These are phyloP conservation scores for Apodemus speciosus DNA, from an alignment of 2,113 vertebrate species.

Conservation along the genomic window DNA sequence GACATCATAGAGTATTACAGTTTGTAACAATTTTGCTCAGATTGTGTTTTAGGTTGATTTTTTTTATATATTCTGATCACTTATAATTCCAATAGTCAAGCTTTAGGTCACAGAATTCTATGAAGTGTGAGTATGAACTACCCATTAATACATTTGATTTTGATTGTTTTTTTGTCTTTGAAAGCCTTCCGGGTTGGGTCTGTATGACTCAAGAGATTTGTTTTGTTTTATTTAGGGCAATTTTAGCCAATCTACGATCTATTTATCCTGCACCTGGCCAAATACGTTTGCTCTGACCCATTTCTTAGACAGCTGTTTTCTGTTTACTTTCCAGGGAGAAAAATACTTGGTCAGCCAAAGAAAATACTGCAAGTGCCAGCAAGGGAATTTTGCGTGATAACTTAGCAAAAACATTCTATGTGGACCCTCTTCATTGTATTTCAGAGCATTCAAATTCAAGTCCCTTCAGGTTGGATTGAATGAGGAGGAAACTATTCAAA, in stretches of 20 bases:
- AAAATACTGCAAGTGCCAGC: slow-evolving; percentile 65
- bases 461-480: slow-evolving; percentile 33
- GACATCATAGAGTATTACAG: neutral
- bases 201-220: slow-evolving; percentile 22
- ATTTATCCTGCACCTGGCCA: slow-evolving; percentile 64
- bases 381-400: slow-evolving; percentile 39
- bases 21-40: slow-evolving; percentile 11
- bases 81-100: slow-evolving; percentile 18
- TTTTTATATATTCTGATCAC: neutral
- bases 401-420: slow-evolving; percentile 48
- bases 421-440: slow-evolving; percentile 52
- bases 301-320: slow-evolving; percentile 71
- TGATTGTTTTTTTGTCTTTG: neutral
- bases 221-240: slow-evolving; percentile 64
- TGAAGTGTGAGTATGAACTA: slow-evolving; percentile 1
- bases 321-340: slow-evolving; percentile 68
- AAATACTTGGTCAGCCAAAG: slow-evolving; percentile 68
- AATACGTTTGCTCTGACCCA: slow-evolving; percentile 70
- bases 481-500: slow-evolving; percentile 60
- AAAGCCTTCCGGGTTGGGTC: slow-evolving; percentile 39
- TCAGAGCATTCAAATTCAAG: slow-evolving; percentile 51
- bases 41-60: neutral
- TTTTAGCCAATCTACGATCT: slow-evolving; percentile 64
- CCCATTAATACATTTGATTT: neutral
- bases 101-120: slow-evolving; percentile 5